Evolutionary conservation across 2,888 invertebrate genomes (phyloP).

Genomic region (Microctonus hyperodae): DNA sequence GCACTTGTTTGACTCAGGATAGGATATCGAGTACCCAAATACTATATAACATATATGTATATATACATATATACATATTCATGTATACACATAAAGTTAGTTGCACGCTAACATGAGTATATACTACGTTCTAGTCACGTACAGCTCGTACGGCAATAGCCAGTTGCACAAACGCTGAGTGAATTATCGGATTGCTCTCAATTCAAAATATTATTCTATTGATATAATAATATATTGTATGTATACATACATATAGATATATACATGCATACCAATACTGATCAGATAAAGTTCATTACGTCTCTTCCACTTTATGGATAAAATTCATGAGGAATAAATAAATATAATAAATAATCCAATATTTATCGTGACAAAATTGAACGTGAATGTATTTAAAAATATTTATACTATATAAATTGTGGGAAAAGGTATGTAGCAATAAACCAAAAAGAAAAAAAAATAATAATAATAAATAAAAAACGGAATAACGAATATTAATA

Average conservation of each 20-base stretch:
- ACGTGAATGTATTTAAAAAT: neutral
- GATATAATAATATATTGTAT: too few species aligned
- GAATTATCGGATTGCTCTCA: conserved; percentile 19
- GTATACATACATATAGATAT: too few species aligned
- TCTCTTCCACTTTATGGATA: neutral
- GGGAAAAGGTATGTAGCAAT: too few species aligned
- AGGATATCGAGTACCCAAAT: conserved; percentile 8
- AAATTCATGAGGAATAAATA: neutral
- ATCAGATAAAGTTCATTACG: neutral
- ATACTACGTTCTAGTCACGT: conserved; percentile 23
- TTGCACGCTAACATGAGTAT: conserved; percentile 21
- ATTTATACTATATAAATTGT: neutral
- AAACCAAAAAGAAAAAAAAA: too few species aligned
- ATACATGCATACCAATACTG: neutral
- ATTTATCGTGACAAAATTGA: neutral
- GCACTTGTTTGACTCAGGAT: conserved; percentile 22
- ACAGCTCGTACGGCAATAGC: neutral
- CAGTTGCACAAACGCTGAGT: conserved; percentile 5
- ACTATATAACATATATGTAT: too few species aligned
- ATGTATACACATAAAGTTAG: neutral
- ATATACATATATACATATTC: conserved; percentile 8
- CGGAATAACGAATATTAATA: too few species aligned
- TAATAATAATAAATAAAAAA: too few species aligned
- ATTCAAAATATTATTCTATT: conserved; percentile 13
- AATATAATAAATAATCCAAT: neutral